phyloP scores from a whole-genome alignment of 2,113 vertebrate genomes.

The Solenodon paradoxus region DNA sequence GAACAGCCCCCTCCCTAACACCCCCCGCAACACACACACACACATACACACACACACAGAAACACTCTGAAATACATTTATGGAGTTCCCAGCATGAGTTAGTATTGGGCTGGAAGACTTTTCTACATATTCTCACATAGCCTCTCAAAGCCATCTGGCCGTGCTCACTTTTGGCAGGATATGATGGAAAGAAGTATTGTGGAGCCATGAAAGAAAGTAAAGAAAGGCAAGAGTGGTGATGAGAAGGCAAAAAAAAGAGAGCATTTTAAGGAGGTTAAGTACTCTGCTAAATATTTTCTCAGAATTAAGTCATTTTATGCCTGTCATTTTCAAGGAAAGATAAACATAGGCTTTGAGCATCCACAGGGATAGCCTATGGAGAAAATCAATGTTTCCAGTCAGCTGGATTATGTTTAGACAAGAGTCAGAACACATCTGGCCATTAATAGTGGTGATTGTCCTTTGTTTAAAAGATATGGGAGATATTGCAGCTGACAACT shows the following conservation, averaged over 20 bases:
- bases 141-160: not conserved
- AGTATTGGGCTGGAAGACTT: not conserved
- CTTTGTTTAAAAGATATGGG: slow-evolving; percentile 52
- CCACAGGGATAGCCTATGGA: not conserved
- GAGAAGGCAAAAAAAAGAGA: not conserved
- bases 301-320: slow-evolving; percentile 11
- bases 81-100: not conserved
- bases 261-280: not conserved
- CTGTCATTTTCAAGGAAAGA: slow-evolving; percentile 45
- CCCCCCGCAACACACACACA: not conserved
- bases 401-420: slow-evolving; percentile 52
- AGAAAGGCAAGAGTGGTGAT: not conserved
- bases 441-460: slow-evolving; percentile 48
- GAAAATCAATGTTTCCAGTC: not conserved
- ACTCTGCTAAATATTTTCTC: not conserved
- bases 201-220: not conserved
- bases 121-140: not conserved
- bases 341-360: slow-evolving; percentile 23
- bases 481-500: slow-evolving; percentile 19
- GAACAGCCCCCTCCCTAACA: too few species aligned
- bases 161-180: not conserved
- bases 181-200: not conserved
- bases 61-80: not conserved
- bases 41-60: not conserved
- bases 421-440: slow-evolving; percentile 62